These are phyloP conservation scores for Silurus asotus DNA, from an alignment of 2,113 vertebrate species.

Conservation along the genomic window DNA sequence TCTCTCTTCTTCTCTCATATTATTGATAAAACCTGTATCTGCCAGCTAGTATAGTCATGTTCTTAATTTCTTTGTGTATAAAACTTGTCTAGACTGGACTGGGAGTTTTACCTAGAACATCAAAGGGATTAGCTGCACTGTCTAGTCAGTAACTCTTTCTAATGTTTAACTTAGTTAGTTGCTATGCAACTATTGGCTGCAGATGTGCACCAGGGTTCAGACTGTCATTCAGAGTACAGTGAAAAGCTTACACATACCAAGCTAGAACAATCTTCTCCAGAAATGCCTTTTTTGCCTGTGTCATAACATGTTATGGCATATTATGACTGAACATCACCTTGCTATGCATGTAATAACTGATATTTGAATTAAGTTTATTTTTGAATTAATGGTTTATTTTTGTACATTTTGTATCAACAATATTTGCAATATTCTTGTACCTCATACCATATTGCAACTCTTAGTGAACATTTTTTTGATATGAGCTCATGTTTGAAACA, in stretches of 20 bases:
- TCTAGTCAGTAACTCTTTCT: conserved; percentile 64
- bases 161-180: conserved; percentile 78
- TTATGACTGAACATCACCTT: conserved; percentile 10
- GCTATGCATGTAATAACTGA: conserved; percentile 39
- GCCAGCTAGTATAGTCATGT: background rate
- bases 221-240: conserved; percentile 32
- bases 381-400: conserved; percentile 38
- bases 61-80: conserved; percentile 5
- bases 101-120: background rate
- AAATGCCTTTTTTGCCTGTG: conserved; percentile 11
- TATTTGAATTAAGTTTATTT: conserved; percentile 47
- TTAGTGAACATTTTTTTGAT: conserved; percentile 14
- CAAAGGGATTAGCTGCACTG: conserved; percentile 56
- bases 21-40: conserved; percentile 33
- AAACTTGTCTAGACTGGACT: conserved; percentile 24
- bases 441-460: conserved; percentile 35
- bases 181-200: conserved; percentile 84
- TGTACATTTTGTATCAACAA: conserved; percentile 41
- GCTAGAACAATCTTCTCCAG: conserved; percentile 26
- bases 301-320: conserved; percentile 26
- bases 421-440: conserved; percentile 39
- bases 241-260: background rate
- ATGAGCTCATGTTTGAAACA: conserved; percentile 14
- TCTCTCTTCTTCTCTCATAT: background rate
- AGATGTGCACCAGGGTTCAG: conserved; percentile 69